phyloP scores from a whole-genome alignment of 2,113 vertebrate genomes.

The Gymnogyps californianus region DNA sequence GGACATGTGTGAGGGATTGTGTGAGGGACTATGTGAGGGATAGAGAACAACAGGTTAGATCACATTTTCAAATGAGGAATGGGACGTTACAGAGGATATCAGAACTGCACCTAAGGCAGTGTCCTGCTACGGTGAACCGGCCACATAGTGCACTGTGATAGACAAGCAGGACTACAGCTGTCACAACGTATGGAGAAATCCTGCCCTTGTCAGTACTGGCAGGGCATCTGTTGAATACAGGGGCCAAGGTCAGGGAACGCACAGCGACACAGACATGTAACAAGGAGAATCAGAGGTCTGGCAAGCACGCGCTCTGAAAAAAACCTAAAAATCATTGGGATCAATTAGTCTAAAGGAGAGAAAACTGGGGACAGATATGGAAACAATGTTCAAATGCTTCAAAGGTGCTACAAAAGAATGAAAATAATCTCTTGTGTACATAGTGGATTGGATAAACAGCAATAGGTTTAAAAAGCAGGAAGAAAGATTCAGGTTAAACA shows the following conservation, averaged over 20 bases:
- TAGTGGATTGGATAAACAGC: not conserved
- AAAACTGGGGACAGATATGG: not conserved
- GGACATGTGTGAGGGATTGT: not conserved
- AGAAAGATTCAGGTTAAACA: not conserved
- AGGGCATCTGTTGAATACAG: not conserved
- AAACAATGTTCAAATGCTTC: not conserved
- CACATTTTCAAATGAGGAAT: not conserved
- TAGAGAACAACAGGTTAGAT: not conserved
- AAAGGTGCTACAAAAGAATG: not conserved
- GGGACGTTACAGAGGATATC: not conserved
- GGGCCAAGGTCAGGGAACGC: not conserved
- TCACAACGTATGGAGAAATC: rapidly evolving
- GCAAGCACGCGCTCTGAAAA: not conserved
- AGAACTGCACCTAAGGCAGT: not conserved
- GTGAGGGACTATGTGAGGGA: not conserved
- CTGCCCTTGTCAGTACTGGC: not conserved
- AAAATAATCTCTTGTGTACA: not conserved
- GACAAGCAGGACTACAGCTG: not conserved
- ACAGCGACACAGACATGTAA: not conserved
- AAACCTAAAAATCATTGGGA: not conserved
- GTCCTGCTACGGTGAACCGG: not conserved
- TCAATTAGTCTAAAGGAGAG: not conserved
- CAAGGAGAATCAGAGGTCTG: not conserved
- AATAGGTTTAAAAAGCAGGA: not conserved
- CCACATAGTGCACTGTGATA: rapidly evolving